These are phyloP conservation scores for Ammodytes dubius DNA, from an alignment of 2,113 vertebrate genomes.

Conservation along the genomic window DNA sequence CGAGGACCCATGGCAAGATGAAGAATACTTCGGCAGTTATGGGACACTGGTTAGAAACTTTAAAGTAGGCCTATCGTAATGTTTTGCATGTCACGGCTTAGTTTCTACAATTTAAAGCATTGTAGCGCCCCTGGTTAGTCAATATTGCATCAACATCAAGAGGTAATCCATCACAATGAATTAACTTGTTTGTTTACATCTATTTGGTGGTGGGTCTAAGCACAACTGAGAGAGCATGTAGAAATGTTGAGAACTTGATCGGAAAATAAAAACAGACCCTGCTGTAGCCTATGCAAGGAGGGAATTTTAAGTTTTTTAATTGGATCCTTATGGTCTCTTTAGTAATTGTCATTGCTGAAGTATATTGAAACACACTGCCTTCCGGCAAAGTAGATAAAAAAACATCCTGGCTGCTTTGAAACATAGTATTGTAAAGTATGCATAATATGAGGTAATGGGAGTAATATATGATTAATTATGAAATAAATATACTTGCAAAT, in stretches of 20 bases:
- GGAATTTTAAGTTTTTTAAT: not conserved
- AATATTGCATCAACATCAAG: not conserved
- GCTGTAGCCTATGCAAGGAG: no score
- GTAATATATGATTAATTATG: not conserved
- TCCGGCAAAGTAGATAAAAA: not conserved
- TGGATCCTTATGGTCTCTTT: not conserved
- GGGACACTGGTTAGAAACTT: slow-evolving; percentile 79
- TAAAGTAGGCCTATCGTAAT: no score
- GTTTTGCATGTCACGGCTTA: not conserved
- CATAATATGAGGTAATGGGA: not conserved
- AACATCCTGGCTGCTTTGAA: not conserved
- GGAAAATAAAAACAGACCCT: not conserved
- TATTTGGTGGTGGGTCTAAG: not conserved
- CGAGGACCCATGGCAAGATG: slow-evolving; percentile 87
- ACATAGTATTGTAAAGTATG: not conserved
- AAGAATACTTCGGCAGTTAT: slow-evolving; percentile 88
- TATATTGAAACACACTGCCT: not conserved
- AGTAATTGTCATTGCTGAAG: not conserved
- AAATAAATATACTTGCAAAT: not conserved
- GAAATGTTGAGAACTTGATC: not conserved
- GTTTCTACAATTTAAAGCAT: not conserved
- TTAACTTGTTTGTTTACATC: no score
- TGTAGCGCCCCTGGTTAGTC: no score
- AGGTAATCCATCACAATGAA: slow-evolving; percentile 2
- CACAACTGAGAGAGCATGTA: not conserved